phyloP scores from a whole-genome alignment of 2,888 invertebrate species.

The Xestoiulus laeticollis region DNA sequence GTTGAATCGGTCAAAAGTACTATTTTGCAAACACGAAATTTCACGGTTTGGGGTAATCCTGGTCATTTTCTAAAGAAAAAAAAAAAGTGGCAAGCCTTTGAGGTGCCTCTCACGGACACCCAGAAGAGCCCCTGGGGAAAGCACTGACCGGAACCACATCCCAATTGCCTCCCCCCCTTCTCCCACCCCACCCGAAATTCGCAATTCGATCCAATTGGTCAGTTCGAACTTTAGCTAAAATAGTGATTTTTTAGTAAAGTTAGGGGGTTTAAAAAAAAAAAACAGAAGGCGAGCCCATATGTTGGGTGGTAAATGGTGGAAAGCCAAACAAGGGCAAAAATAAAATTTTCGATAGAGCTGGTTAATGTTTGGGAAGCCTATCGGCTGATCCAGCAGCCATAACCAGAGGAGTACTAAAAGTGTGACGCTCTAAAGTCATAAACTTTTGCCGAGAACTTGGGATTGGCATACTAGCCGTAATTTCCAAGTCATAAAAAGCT shows the following conservation, averaged over 20 bases:
- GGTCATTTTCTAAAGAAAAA: background rate
- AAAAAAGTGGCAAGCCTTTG: background rate
- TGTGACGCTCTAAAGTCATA: constrained; percentile 54
- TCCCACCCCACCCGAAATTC: background rate
- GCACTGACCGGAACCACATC: background rate
- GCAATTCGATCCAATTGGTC: constrained; percentile 25
- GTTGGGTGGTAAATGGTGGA: background rate
- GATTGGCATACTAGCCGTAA: constrained; percentile 55
- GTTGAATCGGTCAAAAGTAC: background rate
- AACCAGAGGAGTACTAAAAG: constrained; percentile 44
- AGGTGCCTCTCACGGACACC: constrained; percentile 10
- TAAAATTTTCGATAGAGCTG: constrained; percentile 49
- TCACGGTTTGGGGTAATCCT: background rate
- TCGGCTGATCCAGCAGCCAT: constrained; percentile 47
- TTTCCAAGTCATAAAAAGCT: constrained; percentile 54
- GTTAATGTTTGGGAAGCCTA: constrained; percentile 51
- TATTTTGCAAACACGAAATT: constrained; percentile 36
- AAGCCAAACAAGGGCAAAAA: constrained; percentile 19
- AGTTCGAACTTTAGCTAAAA: background rate
- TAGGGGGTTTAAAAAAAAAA: background rate
- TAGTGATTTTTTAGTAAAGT: too few relatives aligned
- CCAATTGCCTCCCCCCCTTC: background rate
- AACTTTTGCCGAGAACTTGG: constrained; percentile 50
- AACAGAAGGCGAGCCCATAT: background rate
- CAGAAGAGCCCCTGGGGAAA: background rate